Percentiles rank a stretch among this genome's conserved stretches.
phyloP scores from a whole-genome alignment of 30 jellyfish, hydroid and myxozoan species.

The Turritopsis dohrnii region DNA sequence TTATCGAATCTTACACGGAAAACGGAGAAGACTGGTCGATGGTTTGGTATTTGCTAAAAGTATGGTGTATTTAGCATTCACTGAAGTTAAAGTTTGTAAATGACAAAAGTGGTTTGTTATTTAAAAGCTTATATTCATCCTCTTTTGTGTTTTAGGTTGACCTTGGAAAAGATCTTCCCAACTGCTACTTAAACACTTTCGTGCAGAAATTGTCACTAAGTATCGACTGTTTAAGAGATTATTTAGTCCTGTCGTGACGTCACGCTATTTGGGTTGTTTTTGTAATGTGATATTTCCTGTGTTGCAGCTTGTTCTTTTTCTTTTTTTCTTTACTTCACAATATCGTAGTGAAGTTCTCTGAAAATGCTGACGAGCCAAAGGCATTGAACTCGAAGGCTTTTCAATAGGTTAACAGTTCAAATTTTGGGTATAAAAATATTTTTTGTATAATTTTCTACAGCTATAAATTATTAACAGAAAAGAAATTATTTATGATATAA shows the following conservation, averaged over 20 bases:
- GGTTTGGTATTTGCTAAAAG: constrained; percentile 83
- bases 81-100: background rate
- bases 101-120: background rate
- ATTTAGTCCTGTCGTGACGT: constrained; percentile 42
- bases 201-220: constrained; percentile 74
- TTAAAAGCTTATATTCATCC: no score
- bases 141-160: constrained; percentile 39
- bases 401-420: background rate
- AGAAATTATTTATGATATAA: background rate
- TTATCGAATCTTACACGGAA: constrained; percentile 52
- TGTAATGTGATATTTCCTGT: no score
- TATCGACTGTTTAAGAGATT: constrained; percentile 65
- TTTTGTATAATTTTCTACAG: background rate
- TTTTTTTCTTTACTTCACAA: no score
- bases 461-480: no score
- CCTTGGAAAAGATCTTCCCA: constrained; percentile 68
- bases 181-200: constrained; percentile 38
- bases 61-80: background rate
- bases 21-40: constrained; percentile 60
- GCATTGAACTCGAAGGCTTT: no score
- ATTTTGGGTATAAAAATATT: background rate
- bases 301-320: no score
- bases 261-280: no score
- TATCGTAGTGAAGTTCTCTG: no score
- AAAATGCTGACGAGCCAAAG: no score